Evolutionary conservation across 2,113 vertebrate species (phyloP), one percentile per base, ranked within the genome.

Genomic region (Pollachius pollachius): DNA sequence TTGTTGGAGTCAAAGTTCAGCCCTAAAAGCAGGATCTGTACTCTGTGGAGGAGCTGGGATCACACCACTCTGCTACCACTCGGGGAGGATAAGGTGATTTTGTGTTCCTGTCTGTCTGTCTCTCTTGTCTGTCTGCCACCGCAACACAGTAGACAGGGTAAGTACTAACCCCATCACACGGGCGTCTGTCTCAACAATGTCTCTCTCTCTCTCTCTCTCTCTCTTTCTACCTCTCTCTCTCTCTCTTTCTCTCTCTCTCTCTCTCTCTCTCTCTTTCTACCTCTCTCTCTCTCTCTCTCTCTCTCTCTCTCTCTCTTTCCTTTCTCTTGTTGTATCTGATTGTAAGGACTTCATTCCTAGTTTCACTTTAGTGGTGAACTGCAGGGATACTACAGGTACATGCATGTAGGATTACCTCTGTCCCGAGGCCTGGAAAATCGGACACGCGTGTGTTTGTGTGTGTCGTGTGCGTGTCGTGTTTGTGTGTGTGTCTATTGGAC

Each of bases 61-160:
- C 16, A 63, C 23, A 63, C 15, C 27, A 68, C 52, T 9, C 12
- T 3, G 11, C 12, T 25, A 16, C 18, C 13, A 23, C 62, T 27
- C 60, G 37, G 41, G 41, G 8, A 9, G 41, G 41, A 13, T 9
- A 13, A 13, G 41, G 41, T 48, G 41, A 30, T 57, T 37, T 23
- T 70, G 65, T 25, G 23, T 17, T 18, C 12, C 30, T 34, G 30
- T 34, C 30, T 34, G 30, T 34, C 30, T 27, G 73, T 37, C 60
- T n/a, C 23, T 16, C 56, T 25, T 25, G 23, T 17, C 57, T 13
- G 52, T 61, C 61, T 15, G 16, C 58, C 52, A 64, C 62, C 78
- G 81, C 74, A 60, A 75, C 74, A 75, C 77, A 17, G 41, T 74
- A 30, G 84, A 68, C 88, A 91, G 86, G 90, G 90, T 91, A 78